Evolutionary conservation across 2,113 vertebrate species (phyloP).

Genomic region (Clarias gariepinus): DNA sequence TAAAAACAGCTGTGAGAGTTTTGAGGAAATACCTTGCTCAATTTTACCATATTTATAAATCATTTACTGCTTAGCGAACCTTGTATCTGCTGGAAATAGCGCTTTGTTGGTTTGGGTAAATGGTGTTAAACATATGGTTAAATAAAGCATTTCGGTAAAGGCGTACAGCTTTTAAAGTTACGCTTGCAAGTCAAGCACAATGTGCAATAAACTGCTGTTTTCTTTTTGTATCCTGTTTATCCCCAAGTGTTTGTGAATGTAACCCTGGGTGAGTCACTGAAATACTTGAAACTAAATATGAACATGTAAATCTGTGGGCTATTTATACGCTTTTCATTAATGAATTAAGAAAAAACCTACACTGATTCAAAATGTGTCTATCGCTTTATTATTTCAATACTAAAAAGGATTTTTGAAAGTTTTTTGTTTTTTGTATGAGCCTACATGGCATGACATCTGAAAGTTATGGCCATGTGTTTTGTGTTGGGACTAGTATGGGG

Average conservation of each 20-base stretch:
- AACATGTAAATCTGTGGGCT: not conserved
- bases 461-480: slow-evolving; percentile 28
- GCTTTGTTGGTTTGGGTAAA: not conserved
- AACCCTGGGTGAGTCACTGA: not conserved
- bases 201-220: not conserved
- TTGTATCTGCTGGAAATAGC: not conserved
- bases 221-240: not conserved
- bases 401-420: too few species aligned
- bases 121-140: not conserved
- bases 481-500: not conserved
- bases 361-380: too few species aligned
- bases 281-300: not conserved
- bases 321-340: not conserved
- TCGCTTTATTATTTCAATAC: too few species aligned
- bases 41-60: not conserved
- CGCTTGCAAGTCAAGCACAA: not conserved
- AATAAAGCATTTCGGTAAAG: not conserved
- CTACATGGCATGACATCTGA: not conserved
- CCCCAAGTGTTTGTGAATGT: not conserved
- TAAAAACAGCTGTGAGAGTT: slow-evolving; percentile 18
- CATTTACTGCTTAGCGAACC: not conserved
- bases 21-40: not conserved
- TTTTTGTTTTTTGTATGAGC: not conserved
- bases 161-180: not conserved
- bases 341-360: not conserved